phyloP scores from a whole-genome alignment of 2,797 vertebrate genomes.

The Rhadinocentrus ornatus region DNA sequence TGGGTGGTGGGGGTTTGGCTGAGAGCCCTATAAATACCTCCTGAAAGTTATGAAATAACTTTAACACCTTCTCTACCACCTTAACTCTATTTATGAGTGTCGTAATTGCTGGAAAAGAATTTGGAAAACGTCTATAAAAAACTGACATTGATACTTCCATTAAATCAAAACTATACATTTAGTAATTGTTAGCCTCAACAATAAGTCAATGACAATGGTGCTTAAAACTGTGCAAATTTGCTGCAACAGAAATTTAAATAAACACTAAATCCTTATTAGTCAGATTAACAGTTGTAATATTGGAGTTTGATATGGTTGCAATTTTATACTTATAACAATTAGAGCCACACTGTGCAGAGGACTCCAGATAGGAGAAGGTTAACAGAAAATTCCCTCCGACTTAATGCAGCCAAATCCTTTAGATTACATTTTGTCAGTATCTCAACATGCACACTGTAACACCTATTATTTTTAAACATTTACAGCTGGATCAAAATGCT shows the following conservation, averaged over 20 bases:
- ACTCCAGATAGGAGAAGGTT: neutral
- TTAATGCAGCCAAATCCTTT: neutral
- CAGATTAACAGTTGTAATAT: neutral
- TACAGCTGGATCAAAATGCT: constrained; percentile 16
- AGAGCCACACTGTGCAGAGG: neutral
- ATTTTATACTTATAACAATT: neutral
- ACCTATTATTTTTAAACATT: constrained; percentile 8
- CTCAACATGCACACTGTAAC: constrained; percentile 10
- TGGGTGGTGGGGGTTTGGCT: no score
- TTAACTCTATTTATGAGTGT: neutral
- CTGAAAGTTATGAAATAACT: no score
- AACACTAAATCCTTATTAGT: neutral
- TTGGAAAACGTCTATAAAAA: neutral
- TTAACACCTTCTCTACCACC: neutral
- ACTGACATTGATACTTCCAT: neutral
- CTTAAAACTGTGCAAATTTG: neutral
- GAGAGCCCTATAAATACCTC: no score
- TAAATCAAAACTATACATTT: neutral
- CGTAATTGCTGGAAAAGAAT: neutral
- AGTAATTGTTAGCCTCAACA: neutral
- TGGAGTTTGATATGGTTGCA: neutral
- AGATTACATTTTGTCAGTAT: neutral
- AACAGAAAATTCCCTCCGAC: neutral
- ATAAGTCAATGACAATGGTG: neutral
- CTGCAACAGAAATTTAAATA: neutral